Conservation (phyloP, 2,113 vertebrate species). For the Pseudorhombus dupliciocellatus region DNA sequence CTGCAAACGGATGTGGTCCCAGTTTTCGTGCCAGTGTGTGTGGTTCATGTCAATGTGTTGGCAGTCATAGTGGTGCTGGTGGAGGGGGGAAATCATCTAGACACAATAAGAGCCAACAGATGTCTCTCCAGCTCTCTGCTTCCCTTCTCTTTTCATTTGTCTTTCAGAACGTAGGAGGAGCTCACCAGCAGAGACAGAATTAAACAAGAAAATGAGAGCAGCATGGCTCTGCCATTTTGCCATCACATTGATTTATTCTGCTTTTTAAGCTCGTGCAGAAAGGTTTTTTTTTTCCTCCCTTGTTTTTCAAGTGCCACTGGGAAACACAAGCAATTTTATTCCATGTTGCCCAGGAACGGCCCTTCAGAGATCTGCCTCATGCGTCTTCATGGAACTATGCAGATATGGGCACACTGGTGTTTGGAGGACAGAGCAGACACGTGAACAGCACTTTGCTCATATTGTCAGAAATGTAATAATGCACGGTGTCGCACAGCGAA, state of each 20-base stretch:
- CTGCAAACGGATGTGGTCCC: too few species aligned
- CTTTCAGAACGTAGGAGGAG: conserved; percentile 54
- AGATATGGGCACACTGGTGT: neutral
- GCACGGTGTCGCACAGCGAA: neutral
- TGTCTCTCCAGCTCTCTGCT: conserved; percentile 42
- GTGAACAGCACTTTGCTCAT: conserved; percentile 3
- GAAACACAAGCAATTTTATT: conserved; percentile 13
- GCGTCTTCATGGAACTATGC: conserved; percentile 14
- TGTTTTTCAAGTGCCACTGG: conserved; percentile 8
- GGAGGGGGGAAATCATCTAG: conserved; percentile 34
- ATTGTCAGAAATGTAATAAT: neutral
- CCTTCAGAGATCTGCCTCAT: conserved; percentile 14
- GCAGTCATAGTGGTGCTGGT: neutral
- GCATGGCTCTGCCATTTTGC: conserved; percentile 26
- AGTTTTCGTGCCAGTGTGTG: neutral
- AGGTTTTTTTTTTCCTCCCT: neutral
- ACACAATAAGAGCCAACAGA: conserved; percentile 57
- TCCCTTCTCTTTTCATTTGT: conserved; percentile 35
- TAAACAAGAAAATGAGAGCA: conserved; percentile 37
- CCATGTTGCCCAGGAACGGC: neutral
- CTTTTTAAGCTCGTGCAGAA: conserved; percentile 3
- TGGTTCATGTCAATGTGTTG: conserved; percentile 9
- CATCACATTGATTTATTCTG: conserved; percentile 32
- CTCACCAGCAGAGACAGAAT: conserved; percentile 38
- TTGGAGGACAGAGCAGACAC: neutral